Evolutionary conservation across 1,140 invertebrate species (phyloP).

Genomic region (Drosophila trapezifrons): DNA sequence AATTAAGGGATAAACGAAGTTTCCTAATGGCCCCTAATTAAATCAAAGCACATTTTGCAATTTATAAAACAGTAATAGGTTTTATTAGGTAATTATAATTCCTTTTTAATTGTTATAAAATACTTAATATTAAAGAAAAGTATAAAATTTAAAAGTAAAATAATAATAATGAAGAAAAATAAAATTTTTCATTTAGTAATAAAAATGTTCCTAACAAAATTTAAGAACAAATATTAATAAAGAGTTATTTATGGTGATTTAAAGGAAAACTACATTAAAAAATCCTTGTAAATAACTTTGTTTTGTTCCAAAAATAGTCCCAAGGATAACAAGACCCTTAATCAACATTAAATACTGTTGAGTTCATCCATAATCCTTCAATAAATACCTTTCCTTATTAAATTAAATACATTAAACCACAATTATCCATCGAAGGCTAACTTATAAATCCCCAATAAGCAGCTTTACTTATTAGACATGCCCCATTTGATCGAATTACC

Average conservation of each 20-base stretch:
- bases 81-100: neutral
- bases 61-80: neutral
- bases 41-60: neutral
- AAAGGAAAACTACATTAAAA: neutral
- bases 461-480: conserved; percentile 29
- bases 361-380: neutral
- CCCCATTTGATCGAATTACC: conserved; percentile 18
- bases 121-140: too few relatives aligned
- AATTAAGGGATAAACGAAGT: neutral
- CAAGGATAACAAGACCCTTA: neutral
- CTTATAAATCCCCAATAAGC: conserved; percentile 6
- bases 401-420: neutral
- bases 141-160: too few relatives aligned
- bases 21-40: neutral
- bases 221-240: neutral
- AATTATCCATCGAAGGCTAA: neutral
- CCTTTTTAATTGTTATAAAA: neutral
- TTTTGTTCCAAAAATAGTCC: neutral
- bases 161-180: too few relatives aligned
- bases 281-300: neutral
- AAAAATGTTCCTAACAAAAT: too few relatives aligned
- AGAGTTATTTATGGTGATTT: neutral
- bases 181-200: too few relatives aligned
- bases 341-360: too few relatives aligned
- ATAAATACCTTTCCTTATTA: neutral